Conservation (phyloP, 1,140 invertebrate species). For the Ceratina australensis region DNA sequence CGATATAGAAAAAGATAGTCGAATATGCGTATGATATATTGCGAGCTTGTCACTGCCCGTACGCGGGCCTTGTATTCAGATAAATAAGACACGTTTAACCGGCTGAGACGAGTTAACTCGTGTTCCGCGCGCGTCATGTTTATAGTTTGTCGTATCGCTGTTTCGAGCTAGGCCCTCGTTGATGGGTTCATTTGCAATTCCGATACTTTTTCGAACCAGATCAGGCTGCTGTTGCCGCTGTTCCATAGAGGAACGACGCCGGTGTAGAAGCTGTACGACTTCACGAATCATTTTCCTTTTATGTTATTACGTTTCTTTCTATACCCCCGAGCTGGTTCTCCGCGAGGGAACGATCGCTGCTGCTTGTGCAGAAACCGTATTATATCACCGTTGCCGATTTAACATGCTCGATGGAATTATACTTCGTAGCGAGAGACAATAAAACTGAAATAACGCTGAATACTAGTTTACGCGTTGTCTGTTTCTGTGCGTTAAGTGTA, state of each 20-base stretch:
- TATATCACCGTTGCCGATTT: slow-evolving; percentile 6
- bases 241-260: background rate
- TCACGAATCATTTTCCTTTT: slow-evolving; percentile 19
- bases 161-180: slow-evolving; percentile 25
- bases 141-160: slow-evolving; percentile 30
- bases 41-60: slow-evolving; percentile 15
- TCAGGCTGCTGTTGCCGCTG: background rate
- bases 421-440: too few species aligned
- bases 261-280: background rate
- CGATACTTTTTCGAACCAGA: slow-evolving; percentile 22
- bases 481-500: too few species aligned
- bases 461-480: too few species aligned
- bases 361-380: slow-evolving; percentile 8
- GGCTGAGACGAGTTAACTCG: slow-evolving; percentile 47
- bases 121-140: slow-evolving; percentile 41
- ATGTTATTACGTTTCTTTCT: slow-evolving; percentile 5
- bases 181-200: slow-evolving; percentile 50
- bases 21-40: slow-evolving; percentile 49
- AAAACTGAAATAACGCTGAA: too few species aligned
- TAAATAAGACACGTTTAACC: slow-evolving; percentile 51
- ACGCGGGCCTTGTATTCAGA: slow-evolving; percentile 36
- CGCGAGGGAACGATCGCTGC: background rate
- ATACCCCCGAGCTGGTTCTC: background rate
- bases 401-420: background rate
- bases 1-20: slow-evolving; percentile 45